Percentiles rank a stretch among this genome's conserved stretches.
These are phyloP conservation scores for Pristionchus entomophagus DNA, from an alignment of 2,888 invertebrate species.

Conservation along the genomic window DNA sequence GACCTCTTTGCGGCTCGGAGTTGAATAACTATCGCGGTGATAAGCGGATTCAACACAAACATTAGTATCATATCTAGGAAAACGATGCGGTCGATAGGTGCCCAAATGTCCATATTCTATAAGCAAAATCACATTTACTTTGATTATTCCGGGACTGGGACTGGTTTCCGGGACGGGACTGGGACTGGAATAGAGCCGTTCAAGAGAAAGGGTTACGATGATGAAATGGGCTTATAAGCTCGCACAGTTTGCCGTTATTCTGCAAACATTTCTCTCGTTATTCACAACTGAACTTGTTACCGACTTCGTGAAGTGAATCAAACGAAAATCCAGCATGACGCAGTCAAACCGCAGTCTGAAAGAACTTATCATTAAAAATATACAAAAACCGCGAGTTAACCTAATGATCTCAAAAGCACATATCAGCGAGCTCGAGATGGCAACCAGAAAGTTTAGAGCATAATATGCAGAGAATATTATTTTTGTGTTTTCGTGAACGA, in stretches of 20 bases:
- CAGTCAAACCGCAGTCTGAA: neutral
- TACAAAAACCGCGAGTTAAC: too few relatives aligned
- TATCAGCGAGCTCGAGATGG: neutral
- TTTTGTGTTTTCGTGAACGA: slow-evolving; percentile 16
- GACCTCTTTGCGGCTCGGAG: too few relatives aligned
- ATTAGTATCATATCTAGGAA: too few relatives aligned
- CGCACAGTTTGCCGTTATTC: neutral
- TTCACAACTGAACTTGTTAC: too few relatives aligned
- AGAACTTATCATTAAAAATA: too few relatives aligned
- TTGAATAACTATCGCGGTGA: too few relatives aligned
- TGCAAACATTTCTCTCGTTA: too few relatives aligned
- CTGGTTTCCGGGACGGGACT: neutral
- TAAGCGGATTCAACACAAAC: too few relatives aligned
- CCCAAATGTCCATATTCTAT: too few relatives aligned
- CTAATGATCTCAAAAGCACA: neutral
- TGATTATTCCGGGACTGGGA: too few relatives aligned
- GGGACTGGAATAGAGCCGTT: neutral
- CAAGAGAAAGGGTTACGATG: neutral
- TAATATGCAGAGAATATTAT: neutral
- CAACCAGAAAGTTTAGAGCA: neutral
- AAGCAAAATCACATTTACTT: too few relatives aligned
- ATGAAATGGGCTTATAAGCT: neutral
- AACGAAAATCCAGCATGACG: neutral
- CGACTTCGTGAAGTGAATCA: neutral
- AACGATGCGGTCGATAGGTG: too few relatives aligned